Evolutionary conservation across 1,140 invertebrate species (phyloP), one percentile per base, ranked within the genome.

Genomic region (Pomacea maculata): DNA sequence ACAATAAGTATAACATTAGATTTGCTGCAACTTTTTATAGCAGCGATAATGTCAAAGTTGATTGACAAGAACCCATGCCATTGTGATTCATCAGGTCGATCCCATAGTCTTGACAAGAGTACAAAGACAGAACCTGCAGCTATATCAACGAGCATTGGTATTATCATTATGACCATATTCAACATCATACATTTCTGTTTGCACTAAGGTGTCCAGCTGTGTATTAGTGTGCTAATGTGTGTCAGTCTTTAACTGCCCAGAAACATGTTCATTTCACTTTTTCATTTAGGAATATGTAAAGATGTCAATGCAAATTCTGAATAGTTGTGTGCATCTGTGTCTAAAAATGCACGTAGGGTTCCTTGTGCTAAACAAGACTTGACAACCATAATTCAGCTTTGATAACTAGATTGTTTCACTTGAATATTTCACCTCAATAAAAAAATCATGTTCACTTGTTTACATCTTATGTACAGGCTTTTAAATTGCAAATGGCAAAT

Each of bases 51-150:
- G 34, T 45, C 6, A 6, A 45, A 45, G 34, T 45, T 45, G 34
- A 45, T 45, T 45, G 34, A 45, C 34, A 45, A 45, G 34, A 1
- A 25, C 11, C n/a, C 1, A n/a, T 70, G 12, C 3, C 67, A 70
- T 25, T 65, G 68, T 25, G 25, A 21, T 57, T 55, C n/a, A 21
- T 45, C 77, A 78, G 77, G 21, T 8, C 17, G 77, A 45, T 78
- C 77, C 57, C 77, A 67, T n/a, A 78, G 77, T 45, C 77, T 65
- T 12, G 77, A 78, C 1, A 78, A 65, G 70, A 67, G 45, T 5
- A 61, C 12, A n/a, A 78, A 65, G n/a, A 21, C 63, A 15, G 75
- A 45, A 12, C 64, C 4, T 15, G 67, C 19, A 25, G 11, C 75
- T 55, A 9, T 67, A 70, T 61, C 57, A 61, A 61, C 57, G 9